A percentile compares a stretch with the other conserved stretches of the same genome.
These are phyloP conservation scores for Orussus abietinus DNA, from an alignment of 1,140 invertebrate species.

Conservation along the genomic window DNA sequence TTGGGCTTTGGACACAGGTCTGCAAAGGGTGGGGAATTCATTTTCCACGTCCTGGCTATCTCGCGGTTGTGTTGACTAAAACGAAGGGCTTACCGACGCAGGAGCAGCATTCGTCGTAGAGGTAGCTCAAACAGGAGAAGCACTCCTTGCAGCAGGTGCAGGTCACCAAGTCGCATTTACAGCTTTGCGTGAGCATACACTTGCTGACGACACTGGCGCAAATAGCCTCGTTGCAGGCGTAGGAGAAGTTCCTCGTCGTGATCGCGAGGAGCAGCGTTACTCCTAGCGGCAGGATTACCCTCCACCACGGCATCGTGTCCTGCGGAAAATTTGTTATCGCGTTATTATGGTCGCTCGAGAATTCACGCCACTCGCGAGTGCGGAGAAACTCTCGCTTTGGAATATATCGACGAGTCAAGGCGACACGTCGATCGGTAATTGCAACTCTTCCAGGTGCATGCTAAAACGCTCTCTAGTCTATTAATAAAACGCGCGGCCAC, in stretches of 20 bases:
- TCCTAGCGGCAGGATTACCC: constrained; percentile 18
- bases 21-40: constrained; percentile 42
- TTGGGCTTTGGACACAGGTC: constrained; percentile 87
- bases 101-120: constrained; percentile 91
- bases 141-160: constrained; percentile 93
- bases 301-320: constrained; percentile 35
- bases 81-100: constrained; percentile 86
- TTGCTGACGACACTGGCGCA: constrained; percentile 93
- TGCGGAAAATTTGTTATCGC: constrained; percentile 15
- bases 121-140: constrained; percentile 79
- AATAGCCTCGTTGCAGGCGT: constrained; percentile 79
- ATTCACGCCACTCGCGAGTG: no score
- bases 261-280: constrained; percentile 24
- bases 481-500: constrained; percentile 35
- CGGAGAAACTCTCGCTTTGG: no score
- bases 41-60: no score
- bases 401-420: no score
- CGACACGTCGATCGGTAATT: no score
- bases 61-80: no score
- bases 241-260: constrained; percentile 21
- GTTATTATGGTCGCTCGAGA: not conserved
- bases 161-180: constrained; percentile 83
- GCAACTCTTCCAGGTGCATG: constrained; percentile 23
- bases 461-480: constrained; percentile 40
- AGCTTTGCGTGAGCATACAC: constrained; percentile 92